A percentile compares a stretch with the other conserved stretches of the same genome.
These are phyloP conservation scores for Chaetodon trifasciatus DNA, from an alignment of 2,797 vertebrate genomes.

Conservation along the genomic window DNA sequence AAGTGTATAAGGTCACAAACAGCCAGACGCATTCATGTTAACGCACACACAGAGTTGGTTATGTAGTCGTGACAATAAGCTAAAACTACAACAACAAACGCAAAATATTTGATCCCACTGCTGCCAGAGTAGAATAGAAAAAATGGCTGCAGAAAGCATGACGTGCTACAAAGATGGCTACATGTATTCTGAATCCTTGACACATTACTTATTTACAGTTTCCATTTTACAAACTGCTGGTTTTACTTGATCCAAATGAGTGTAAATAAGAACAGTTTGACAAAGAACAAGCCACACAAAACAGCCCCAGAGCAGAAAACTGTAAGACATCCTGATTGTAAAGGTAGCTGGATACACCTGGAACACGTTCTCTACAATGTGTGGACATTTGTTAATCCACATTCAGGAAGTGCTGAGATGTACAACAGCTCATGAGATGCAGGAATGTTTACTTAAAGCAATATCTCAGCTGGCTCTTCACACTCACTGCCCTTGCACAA, in stretches of 20 bases:
- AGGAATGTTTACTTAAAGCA: background rate
- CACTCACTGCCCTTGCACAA: too few relatives aligned
- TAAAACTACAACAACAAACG: background rate
- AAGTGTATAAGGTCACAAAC: background rate
- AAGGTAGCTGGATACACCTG: background rate
- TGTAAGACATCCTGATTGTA: background rate
- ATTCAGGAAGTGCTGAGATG: background rate
- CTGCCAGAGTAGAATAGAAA: conserved; percentile 15
- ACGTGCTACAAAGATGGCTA: conserved; percentile 34
- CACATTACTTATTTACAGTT: conserved; percentile 26
- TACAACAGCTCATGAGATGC: background rate
- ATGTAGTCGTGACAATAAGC: too few relatives aligned
- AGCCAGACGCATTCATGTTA: background rate
- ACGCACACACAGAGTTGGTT: background rate
- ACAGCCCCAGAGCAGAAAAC: background rate
- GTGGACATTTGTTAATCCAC: conserved; percentile 2
- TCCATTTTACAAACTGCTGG: background rate
- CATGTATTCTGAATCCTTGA: conserved; percentile 26
- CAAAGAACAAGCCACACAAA: background rate
- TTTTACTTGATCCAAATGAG: background rate
- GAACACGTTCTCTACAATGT: background rate
- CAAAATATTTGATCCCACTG: conserved; percentile 30
- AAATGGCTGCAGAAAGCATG: background rate
- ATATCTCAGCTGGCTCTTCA: background rate
- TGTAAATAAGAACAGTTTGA: background rate